phyloP scores from a whole-genome alignment of 2,797 vertebrate species.

The Smutsia gigantea region DNA sequence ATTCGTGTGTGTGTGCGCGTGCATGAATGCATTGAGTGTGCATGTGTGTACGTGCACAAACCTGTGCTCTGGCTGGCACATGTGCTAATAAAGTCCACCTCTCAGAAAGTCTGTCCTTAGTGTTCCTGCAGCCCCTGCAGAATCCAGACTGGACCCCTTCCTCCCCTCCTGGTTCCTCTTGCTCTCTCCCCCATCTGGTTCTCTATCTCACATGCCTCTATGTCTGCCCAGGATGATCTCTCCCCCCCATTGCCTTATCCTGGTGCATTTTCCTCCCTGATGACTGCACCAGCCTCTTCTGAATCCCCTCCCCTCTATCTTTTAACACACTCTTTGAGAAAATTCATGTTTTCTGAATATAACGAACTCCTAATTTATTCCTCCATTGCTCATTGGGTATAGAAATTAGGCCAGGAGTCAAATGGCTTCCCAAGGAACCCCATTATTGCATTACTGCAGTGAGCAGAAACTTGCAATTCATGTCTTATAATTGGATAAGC shows the following conservation, averaged over 20 bases:
- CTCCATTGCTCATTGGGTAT: neutral
- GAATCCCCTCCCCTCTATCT: neutral
- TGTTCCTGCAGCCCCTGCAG: neutral
- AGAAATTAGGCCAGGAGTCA: neutral
- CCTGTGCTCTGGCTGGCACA: neutral
- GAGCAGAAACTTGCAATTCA: slow-evolving; percentile 9
- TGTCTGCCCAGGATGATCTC: neutral
- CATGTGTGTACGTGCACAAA: neutral
- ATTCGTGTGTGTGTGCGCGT: no score
- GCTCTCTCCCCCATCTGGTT: neutral
- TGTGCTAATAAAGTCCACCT: neutral
- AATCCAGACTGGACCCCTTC: neutral
- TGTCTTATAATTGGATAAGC: slow-evolving; percentile 21
- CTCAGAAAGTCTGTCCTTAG: neutral
- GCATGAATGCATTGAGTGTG: neutral
- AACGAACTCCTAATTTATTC: neutral
- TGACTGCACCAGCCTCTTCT: neutral
- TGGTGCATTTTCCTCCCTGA: neutral
- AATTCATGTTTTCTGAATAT: neutral
- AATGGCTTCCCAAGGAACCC: neutral
- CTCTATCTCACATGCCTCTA: neutral
- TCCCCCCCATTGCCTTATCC: neutral
- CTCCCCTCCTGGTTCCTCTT: neutral
- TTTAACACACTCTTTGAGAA: neutral
- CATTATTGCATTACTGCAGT: neutral